phyloP scores from a whole-genome alignment of 1,140 invertebrate genomes.

The Cyrtorhinus lividipennis region DNA sequence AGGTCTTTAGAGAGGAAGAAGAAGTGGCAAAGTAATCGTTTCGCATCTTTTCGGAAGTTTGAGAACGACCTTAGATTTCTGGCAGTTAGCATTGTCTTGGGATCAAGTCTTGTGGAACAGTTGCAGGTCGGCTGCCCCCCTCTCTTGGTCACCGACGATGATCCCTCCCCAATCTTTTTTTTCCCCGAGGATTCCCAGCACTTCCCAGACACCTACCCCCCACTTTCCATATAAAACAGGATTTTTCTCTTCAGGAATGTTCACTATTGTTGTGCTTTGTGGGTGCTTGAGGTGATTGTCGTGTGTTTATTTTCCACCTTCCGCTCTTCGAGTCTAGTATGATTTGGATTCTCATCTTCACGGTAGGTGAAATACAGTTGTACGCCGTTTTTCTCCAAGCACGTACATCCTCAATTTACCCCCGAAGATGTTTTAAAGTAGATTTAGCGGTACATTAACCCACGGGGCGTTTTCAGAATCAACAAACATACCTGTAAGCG shows the following conservation, averaged over 20 bases:
- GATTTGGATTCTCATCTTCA: neutral
- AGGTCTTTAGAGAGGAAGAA: too few species aligned
- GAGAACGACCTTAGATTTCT: slow-evolving; percentile 3
- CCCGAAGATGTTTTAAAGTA: neutral
- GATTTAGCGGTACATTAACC: neutral
- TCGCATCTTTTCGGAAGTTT: slow-evolving; percentile 1
- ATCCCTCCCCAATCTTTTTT: neutral
- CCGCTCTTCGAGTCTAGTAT: neutral
- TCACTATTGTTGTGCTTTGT: slow-evolving; percentile 7
- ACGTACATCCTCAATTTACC: neutral
- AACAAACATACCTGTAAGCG: too few species aligned
- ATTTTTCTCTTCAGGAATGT: neutral
- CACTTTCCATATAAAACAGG: neutral
- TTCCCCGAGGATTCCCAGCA: neutral
- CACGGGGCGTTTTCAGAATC: too few species aligned
- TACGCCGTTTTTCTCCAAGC: neutral
- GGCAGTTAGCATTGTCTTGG: neutral
- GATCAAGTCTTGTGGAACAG: slow-evolving; percentile 3
- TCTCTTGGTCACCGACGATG: neutral
- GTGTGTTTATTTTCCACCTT: neutral
- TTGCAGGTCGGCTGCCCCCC: neutral
- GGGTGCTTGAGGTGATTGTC: neutral
- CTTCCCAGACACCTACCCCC: neutral
- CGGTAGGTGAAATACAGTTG: neutral
- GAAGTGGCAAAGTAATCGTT: neutral